These are phyloP conservation scores for Trissolcus basalis DNA, from an alignment of 1,140 invertebrate genomes.

Conservation along the genomic window DNA sequence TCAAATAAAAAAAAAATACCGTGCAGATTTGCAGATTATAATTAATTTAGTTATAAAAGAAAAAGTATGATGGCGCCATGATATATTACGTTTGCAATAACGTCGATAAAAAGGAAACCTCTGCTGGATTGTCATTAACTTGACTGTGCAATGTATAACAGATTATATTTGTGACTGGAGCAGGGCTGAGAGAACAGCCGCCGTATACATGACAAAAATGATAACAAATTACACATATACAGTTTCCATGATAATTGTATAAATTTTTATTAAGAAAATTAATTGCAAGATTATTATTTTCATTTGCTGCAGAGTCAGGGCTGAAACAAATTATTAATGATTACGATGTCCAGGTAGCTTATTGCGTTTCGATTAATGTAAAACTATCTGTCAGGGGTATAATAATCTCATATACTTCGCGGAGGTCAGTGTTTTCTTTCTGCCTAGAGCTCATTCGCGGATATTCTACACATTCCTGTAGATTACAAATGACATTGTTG, in stretches of 20 bases:
- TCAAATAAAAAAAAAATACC: too few relatives aligned
- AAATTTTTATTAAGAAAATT: too few relatives aligned
- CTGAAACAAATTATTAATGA: not conserved
- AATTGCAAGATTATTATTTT: too few relatives aligned
- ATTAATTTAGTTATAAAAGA: not conserved
- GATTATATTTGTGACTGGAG: too few relatives aligned
- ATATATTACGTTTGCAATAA: not conserved
- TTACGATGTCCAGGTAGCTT: constrained; percentile 13
- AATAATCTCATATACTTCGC: constrained; percentile 33
- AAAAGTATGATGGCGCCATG: constrained; percentile 3
- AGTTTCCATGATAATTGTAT: too few relatives aligned
- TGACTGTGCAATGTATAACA: not conserved
- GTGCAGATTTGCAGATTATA: too few relatives aligned
- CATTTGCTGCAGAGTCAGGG: too few relatives aligned
- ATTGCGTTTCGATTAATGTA: constrained; percentile 23
- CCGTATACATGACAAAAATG: too few relatives aligned
- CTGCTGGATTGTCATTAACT: not conserved
- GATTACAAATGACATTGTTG: constrained; percentile 55
- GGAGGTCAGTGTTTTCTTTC: constrained; percentile 49
- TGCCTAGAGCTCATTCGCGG: constrained; percentile 27
- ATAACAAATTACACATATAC: too few relatives aligned
- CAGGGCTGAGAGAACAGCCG: too few relatives aligned
- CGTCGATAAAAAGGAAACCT: constrained; percentile 6
- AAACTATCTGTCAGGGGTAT: constrained; percentile 26
- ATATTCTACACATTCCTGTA: constrained; percentile 41